Conservation (phyloP, 1,140 invertebrate genomes). For the Phthorimaea operculella region DNA sequence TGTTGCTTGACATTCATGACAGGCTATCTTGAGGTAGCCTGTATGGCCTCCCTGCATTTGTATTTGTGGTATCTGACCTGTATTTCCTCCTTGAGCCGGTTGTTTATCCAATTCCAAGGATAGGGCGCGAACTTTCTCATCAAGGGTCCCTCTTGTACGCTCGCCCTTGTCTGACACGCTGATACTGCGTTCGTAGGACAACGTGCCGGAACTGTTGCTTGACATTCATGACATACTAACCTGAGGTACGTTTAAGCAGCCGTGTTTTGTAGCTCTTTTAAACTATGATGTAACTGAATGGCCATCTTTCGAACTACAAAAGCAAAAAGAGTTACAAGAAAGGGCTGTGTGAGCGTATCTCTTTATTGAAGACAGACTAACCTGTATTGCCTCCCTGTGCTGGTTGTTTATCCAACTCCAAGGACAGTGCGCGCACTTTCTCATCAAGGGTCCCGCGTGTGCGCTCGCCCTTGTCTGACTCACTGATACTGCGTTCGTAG, state of each 20-base stretch:
- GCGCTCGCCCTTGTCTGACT: constrained; percentile 39
- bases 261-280: no score
- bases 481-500: constrained; percentile 72
- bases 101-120: constrained; percentile 72
- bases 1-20: constrained; percentile 87
- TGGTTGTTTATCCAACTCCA: constrained; percentile 68
- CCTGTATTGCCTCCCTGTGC: constrained; percentile 23
- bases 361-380: constrained; percentile 21
- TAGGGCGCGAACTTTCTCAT: constrained; percentile 71
- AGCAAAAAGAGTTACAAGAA: no score
- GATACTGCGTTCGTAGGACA: constrained; percentile 72
- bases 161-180: constrained; percentile 54
- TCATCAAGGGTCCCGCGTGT: constrained; percentile 40
- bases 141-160: constrained; percentile 27
- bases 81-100: constrained; percentile 16
- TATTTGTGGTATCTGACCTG: constrained; percentile 16
- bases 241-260: no score
- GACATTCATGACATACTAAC: constrained; percentile 23
- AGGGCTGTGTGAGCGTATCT: no score
- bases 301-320: no score
- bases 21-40: no score
- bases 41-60: no score
- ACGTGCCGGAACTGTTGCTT: no score
- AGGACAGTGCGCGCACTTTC: constrained; percentile 73
- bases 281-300: no score